Percentiles rank a stretch among this genome's conserved stretches.
These are phyloP conservation scores for Teinopalpus imperialis DNA, from an alignment of 2,888 invertebrate genomes.

Conservation along the genomic window DNA sequence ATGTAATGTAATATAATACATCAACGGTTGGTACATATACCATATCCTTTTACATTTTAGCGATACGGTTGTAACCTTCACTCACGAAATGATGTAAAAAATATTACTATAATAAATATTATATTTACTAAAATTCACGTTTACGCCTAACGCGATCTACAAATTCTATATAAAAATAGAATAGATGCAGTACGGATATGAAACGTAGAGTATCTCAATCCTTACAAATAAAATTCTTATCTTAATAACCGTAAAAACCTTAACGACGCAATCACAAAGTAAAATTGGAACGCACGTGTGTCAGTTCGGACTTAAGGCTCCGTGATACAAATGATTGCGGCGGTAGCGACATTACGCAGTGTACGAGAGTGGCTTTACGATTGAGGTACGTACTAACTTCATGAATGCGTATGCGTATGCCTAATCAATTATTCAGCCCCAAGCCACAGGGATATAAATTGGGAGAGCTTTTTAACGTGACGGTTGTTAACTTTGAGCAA, in stretches of 20 bases:
- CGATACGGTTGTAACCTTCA: too few relatives aligned
- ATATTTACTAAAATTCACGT: too few relatives aligned
- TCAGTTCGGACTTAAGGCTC: not conserved
- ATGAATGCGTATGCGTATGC: conserved; percentile 11
- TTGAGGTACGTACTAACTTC: conserved; percentile 17
- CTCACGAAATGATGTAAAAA: too few relatives aligned
- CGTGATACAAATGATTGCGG: not conserved
- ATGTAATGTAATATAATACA: too few relatives aligned
- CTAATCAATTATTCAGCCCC: conserved; percentile 24
- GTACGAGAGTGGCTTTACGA: conserved; percentile 16
- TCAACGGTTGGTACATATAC: too few relatives aligned
- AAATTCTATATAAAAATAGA: too few relatives aligned
- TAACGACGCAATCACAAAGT: conserved; percentile 6
- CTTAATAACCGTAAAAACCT: conserved; percentile 11
- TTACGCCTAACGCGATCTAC: too few relatives aligned
- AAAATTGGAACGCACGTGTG: conserved; percentile 9
- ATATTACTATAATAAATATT: too few relatives aligned
- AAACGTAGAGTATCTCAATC: conserved; percentile 1
- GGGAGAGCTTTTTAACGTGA: conserved; percentile 14
- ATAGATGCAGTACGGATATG: too few relatives aligned
- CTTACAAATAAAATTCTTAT: conserved; percentile 12
- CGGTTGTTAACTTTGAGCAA: conserved; percentile 7
- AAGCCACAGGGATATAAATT: conserved; percentile 8
- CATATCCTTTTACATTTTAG: too few relatives aligned
- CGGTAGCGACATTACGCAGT: conserved; percentile 7